Percentiles rank a stretch among this genome's conserved stretches.
These are phyloP conservation scores for Alauda arvensis DNA, from an alignment of 2,797 vertebrate genomes.

Conservation along the genomic window DNA sequence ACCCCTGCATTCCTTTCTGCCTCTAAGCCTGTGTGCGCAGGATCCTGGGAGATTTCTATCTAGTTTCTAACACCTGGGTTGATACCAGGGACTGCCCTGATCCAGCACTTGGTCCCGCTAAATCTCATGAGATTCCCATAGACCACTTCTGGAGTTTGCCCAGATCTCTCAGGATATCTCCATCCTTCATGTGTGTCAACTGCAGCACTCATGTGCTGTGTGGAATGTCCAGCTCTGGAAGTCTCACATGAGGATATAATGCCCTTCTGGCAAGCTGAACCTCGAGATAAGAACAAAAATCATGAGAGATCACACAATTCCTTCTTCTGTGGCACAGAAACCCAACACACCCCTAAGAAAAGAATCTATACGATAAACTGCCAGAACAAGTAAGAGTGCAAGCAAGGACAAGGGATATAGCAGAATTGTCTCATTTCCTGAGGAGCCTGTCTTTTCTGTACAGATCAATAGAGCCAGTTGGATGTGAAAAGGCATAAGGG, in stretches of 20 bases:
- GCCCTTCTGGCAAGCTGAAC: neutral
- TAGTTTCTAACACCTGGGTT: neutral
- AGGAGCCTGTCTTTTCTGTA: neutral
- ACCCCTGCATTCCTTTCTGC: too few species aligned
- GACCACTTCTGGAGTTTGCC: neutral
- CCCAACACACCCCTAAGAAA: neutral
- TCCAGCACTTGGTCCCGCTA: neutral
- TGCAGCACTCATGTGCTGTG: neutral
- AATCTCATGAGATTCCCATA: neutral
- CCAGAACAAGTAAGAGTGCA: neutral
- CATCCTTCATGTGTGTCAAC: neutral
- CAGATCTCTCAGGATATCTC: neutral
- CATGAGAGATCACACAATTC: neutral
- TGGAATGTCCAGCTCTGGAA: neutral
- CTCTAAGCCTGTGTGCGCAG: too few species aligned
- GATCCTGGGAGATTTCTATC: too few species aligned
- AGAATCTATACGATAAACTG: neutral
- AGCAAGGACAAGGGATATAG: neutral
- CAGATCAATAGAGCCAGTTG: neutral
- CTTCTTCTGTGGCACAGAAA: neutral
- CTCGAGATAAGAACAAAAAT: neutral
- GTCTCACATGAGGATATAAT: neutral
- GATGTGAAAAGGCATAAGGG: neutral
- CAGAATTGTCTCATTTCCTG: neutral
- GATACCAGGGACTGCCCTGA: neutral